Evolutionary conservation across 2,797 vertebrate species (phyloP), one percentile per base, ranked within the genome.

Genomic region (Liasis olivaceus): DNA sequence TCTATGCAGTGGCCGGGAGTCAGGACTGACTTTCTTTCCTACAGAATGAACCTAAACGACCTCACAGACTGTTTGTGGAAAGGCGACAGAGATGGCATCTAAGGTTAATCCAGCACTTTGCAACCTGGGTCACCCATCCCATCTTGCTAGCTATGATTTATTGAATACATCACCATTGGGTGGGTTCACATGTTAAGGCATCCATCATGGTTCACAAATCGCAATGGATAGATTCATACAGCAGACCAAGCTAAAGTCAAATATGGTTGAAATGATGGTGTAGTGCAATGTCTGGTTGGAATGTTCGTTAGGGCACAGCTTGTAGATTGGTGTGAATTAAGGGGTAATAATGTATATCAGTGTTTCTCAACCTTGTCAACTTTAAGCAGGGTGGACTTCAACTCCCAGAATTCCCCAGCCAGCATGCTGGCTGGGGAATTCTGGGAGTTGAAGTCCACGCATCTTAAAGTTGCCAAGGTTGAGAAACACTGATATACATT

Each of bases 281-380:
- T 72, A 72, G 17, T 1, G 17, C n/a, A 72, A 36, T 31, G 17
- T 72, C 14, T 36, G 12, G 14, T 72, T 36, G 7, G 66, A 72
- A 7, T 36, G n/a, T 72, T 36, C 66, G 31, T 72, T 15, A 15
- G n/a, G 66, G n/a, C n/a, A 31, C n/a, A 72, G 66, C 13, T 36
- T 31, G 66, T 72, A 31, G 17, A 8, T 31, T 31, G n/a, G n/a
- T 31, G n/a, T 36, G 66, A 72, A 72, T 72, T 31, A 72, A 72
- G 31, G n/a, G n/a, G 14, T 2, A 5, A 31, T 36, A 5, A 0
- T 36, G n/a, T 1, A 15, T 17, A n/a, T n/a, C n/a, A n/a, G n/a
- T n/a, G n/a, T n/a, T n/a, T n/a, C n/a, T n/a, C n/a, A n/a, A n/a
- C n/a, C n/a, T n/a, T n/a, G n/a, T n/a, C n/a, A n/a, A n/a, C n/a